Evolutionary conservation across 2,797 vertebrate genomes (phyloP), one percentile per base, ranked within the genome.

Genomic region (Aphelocoma californica): DNA sequence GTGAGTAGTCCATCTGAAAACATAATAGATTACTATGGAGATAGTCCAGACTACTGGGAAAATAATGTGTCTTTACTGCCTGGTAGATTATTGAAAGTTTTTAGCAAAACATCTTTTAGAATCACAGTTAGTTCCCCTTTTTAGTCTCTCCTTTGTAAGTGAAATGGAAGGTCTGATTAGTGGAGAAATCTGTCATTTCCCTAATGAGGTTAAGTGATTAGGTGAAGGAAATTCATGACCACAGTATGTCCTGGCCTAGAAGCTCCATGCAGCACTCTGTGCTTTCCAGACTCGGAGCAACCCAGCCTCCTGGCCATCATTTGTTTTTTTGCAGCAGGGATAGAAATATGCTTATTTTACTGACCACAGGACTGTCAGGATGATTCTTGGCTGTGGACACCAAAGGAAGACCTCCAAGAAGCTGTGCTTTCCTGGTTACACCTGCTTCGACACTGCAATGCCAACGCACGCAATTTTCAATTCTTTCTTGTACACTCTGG

Each of bases 101-200:
- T 83, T 14, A 40, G 17, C 78, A 80, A 84, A 82, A 83, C 14
- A 5, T 42, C 50, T 71, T 69, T 83, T 48, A 91, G 36, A 91
- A 74, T 71, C 40, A 69, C 47, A 57, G 16, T 66, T 67, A 58
- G 7, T 85, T 64, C 16, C 38, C 16, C 28, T 34, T 82, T 51
- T 64, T 3, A 26, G 15, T 4, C 2, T 80, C 12, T 36, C 25
- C 16, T 90, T 86, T 74, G 45, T 51, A 57, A 80, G 42, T 64
- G 75, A 83, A 91, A 87, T 77, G 80, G 32, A 64, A 73, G n/a
- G 60, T 26, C 65, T 82, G 60, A 87, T 75, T 56, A 80, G 40
- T 40, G 32, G 34, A 91, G 74, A 80, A 91, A 90, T 58, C 60
- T 61, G 62, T 38, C 5, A n/a, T 85, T 88, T 83, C 65, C 45